Percentiles rank a stretch among this genome's conserved stretches.
Evolutionary conservation across 2,888 invertebrate species (phyloP).

Genomic region (Disparrhopalites patrizii): DNA sequence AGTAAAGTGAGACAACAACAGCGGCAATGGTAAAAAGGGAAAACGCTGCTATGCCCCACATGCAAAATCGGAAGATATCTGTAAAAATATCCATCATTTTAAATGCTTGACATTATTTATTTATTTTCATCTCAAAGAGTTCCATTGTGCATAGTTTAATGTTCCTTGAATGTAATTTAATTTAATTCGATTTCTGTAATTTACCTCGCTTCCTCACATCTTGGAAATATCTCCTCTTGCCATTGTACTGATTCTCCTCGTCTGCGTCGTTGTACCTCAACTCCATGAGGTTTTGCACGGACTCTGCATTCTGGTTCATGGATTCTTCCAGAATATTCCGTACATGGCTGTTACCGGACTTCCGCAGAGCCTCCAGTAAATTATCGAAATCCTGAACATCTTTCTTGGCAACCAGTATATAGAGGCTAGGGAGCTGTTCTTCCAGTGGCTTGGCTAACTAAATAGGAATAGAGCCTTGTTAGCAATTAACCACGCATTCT

Average conservation of each 20-base stretch:
- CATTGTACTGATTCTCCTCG: no score
- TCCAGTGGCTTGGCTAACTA: no score
- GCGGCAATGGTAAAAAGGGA: not conserved
- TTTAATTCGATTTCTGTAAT: not conserved
- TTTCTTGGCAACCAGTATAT: not conserved
- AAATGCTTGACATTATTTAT: no score
- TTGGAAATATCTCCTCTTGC: not conserved
- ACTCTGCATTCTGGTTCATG: not conserved
- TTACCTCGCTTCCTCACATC: not conserved
- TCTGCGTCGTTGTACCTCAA: no score
- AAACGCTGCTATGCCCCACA: not conserved
- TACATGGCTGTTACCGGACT: not conserved
- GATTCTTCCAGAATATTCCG: not conserved
- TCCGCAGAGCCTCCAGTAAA: not conserved
- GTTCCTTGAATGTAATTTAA: no score
- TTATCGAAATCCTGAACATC: not conserved
- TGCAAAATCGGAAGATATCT: not conserved
- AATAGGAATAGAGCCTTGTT: no score
- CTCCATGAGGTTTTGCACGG: no score
- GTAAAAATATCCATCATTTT: not conserved
- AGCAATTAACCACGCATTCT: no score
- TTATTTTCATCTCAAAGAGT: no score
- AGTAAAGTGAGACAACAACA: not conserved
- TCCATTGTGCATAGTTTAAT: no score
- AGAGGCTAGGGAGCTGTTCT: not conserved